These are phyloP conservation scores for Otis tarda DNA, from an alignment of 2,113 vertebrate species.

Conservation along the genomic window DNA sequence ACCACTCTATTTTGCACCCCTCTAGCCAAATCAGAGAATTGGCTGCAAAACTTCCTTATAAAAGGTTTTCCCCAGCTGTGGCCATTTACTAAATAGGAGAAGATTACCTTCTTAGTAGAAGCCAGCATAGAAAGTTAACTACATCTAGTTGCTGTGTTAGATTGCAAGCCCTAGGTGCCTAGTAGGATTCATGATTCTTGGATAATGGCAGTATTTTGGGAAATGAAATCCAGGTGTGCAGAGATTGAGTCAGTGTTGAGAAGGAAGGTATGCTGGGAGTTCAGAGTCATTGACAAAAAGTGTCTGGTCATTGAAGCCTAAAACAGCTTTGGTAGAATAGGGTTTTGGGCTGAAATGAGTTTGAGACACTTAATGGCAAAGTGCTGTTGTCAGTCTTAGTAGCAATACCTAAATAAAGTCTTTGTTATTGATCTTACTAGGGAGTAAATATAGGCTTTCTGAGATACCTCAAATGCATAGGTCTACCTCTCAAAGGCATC, in stretches of 20 bases:
- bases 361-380: background rate
- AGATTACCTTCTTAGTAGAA: background rate
- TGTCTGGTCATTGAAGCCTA: background rate
- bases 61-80: background rate
- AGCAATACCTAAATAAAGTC: background rate
- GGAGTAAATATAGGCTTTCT: background rate
- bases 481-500: background rate
- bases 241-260: background rate
- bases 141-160: background rate
- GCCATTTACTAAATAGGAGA: conserved; percentile 1
- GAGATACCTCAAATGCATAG: background rate
- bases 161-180: conserved; percentile 14
- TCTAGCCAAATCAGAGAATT: background rate
- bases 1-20: background rate
- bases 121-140: background rate
- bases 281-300: background rate
- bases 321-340: background rate
- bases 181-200: background rate
- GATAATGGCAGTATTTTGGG: background rate
- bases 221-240: background rate
- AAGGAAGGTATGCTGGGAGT: background rate
- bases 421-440: background rate
- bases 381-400: background rate
- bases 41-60: background rate
- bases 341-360: background rate